Conservation (phyloP, 2,113 vertebrate genomes). For the Mesocricetus auratus region DNA sequence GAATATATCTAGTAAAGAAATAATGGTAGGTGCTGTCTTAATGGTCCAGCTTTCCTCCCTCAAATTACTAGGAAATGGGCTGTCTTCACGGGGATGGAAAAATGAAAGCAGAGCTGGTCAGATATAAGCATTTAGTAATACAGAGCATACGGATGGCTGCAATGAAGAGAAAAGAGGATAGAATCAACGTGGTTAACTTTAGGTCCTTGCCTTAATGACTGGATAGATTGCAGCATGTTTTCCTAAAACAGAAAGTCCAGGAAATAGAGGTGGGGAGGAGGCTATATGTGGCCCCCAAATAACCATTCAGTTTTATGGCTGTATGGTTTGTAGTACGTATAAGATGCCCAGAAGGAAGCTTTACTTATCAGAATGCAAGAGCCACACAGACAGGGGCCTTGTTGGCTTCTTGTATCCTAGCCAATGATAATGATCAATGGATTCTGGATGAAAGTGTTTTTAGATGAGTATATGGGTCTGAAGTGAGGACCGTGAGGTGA, state of each 20-base stretch:
- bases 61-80: background rate
- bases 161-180: background rate
- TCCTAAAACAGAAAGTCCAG: background rate
- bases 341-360: background rate
- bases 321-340: background rate
- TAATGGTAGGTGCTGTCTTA: background rate
- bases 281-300: background rate
- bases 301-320: background rate
- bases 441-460: background rate
- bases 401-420: too few species aligned
- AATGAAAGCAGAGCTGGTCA: background rate
- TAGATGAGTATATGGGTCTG: background rate
- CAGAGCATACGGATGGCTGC: background rate
- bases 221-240: background rate
- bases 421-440: background rate
- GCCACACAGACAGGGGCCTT: background rate
- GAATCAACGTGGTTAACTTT: background rate
- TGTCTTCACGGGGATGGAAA: background rate
- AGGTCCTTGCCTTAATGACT: background rate
- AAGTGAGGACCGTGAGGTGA: background rate
- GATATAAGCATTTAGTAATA: background rate
- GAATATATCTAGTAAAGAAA: background rate
- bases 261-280: background rate
- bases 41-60: background rate
- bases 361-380: background rate